Conservation (phyloP, 2,888 invertebrate species). For the Noctua janthe region DNA sequence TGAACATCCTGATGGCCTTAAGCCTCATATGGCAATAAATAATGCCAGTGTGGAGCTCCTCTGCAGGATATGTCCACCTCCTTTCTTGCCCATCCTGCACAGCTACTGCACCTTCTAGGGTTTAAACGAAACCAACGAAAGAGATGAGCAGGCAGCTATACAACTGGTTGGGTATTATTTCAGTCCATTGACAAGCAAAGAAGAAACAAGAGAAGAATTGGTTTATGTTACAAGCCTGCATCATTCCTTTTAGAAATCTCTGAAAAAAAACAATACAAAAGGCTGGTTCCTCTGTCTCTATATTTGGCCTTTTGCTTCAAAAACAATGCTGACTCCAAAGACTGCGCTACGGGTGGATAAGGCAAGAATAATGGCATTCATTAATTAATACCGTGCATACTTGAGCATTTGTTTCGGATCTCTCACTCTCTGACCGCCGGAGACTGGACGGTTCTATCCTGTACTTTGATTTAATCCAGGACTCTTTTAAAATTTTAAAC, state of each 20-base stretch:
- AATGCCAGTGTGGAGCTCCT: not conserved
- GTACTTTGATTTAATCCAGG: constrained; percentile 25
- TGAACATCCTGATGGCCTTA: not conserved
- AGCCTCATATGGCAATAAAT: not conserved
- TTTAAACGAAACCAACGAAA: not conserved
- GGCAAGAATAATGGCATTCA: constrained; percentile 75
- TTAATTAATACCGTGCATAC: constrained; percentile 76
- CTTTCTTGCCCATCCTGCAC: not conserved
- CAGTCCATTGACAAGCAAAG: not conserved
- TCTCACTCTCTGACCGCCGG: constrained; percentile 60
- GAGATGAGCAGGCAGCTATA: not conserved
- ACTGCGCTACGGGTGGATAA: constrained; percentile 63
- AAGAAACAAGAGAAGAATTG: not conserved
- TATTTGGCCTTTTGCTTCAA: constrained; percentile 55
- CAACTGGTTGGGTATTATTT: not conserved
- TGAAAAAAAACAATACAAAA: not conserved
- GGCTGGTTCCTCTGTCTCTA: constrained; percentile 12
- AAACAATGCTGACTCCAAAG: constrained; percentile 57
- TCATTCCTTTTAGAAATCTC: not conserved
- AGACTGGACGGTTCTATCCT: constrained; percentile 46
- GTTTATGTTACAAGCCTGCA: not conserved
- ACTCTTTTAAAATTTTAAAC: not conserved
- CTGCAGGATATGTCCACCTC: not conserved
- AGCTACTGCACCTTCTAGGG: not conserved
- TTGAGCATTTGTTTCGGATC: constrained; percentile 65